phyloP scores from a whole-genome alignment of 2,797 vertebrate genomes.

The Moxostoma hubbsi region DNA sequence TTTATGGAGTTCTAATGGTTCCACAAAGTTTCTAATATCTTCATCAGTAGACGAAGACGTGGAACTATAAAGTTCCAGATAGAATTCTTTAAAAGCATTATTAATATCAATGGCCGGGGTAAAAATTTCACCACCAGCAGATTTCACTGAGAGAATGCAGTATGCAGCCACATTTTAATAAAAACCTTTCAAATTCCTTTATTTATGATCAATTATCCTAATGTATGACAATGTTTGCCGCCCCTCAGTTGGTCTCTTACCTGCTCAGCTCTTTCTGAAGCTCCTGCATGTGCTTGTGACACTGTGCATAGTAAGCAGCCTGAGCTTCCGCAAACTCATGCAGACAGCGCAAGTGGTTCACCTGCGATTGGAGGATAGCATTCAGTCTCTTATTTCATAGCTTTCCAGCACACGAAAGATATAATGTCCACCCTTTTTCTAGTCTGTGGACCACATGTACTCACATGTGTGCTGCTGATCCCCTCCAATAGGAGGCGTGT shows the following conservation, averaged over 20 bases:
- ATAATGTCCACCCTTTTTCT: background rate
- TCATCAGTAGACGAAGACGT: too few species aligned
- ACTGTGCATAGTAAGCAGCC: slow-evolving; percentile 90
- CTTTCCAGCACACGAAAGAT: too few species aligned
- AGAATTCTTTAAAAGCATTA: too few species aligned
- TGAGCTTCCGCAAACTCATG: slow-evolving; percentile 95
- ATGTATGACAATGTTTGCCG: background rate
- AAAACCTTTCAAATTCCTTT: background rate
- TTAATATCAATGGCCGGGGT: too few species aligned
- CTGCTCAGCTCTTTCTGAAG: slow-evolving; percentile 92
- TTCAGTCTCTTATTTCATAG: too few species aligned
- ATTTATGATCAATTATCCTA: background rate
- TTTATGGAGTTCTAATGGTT: too few species aligned
- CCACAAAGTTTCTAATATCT: too few species aligned
- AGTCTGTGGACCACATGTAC: slow-evolving; percentile 52
- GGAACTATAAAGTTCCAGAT: too few species aligned
- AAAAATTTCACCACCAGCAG: too few species aligned
- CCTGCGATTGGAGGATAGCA: slow-evolving; percentile 72
- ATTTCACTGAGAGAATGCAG: too few species aligned
- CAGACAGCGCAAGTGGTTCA: slow-evolving; percentile 94
- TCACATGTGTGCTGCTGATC: slow-evolving; percentile 95
- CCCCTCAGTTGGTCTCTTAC: slow-evolving; percentile 67
- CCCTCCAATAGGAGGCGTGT: slow-evolving; percentile 93
- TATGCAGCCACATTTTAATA: too few species aligned
- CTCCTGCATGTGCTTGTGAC: slow-evolving; percentile 93